Evolutionary conservation across 2,888 invertebrate species (phyloP), one percentile per base, ranked within the genome.

Genomic region (Priocnemis perturbator): DNA sequence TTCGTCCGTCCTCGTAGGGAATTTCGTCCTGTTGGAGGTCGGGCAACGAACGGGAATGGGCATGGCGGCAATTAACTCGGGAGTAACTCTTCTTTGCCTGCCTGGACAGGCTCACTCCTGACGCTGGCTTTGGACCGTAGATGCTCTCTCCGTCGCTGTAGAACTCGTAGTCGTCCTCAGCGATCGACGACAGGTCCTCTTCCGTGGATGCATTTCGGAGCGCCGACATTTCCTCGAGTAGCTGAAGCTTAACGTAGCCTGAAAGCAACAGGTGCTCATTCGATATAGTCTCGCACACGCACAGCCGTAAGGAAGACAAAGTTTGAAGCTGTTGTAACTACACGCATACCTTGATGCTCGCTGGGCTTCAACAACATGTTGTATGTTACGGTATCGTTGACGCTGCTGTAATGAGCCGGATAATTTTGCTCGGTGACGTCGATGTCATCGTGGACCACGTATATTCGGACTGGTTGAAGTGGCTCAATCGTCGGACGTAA

Each of bases 371-470:
- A 71, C 45, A 91, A 89, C 63, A 94, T 91, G 82, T 92, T 93
- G 84, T 94, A 94, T 60, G 92, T 91, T 0, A 93, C 91, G 21
- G 91, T 91, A 76, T 93, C 92, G 15, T 91, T 90, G 60, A 92
- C 90, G 7, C 90, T 91, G 78, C 92, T 92, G 76, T 92, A 93
- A 74, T 92, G 91, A 9, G 91, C 90, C 0, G 80, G 91, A 76
- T 93, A 93, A 50, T 92, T 91, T 0, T 93, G 91, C 62, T 94
- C 92, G 48, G 92, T 91, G 11, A 95, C 93, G 81, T 95, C 94
- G 44, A 95, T 91, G 69, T 94, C 95, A 79, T 95, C 94, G 78
- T 94, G 93, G 9, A 94, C 91, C 30, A 95, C 91, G 81, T 92
- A 95, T 59, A 94, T 91, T 52, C 94, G 90, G 50, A 93, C 92